A percentile compares a stretch with the other conserved stretches of the same genome.
Conservation (phyloP, 2,888 invertebrate species). For the Nudaria mundana region DNA sequence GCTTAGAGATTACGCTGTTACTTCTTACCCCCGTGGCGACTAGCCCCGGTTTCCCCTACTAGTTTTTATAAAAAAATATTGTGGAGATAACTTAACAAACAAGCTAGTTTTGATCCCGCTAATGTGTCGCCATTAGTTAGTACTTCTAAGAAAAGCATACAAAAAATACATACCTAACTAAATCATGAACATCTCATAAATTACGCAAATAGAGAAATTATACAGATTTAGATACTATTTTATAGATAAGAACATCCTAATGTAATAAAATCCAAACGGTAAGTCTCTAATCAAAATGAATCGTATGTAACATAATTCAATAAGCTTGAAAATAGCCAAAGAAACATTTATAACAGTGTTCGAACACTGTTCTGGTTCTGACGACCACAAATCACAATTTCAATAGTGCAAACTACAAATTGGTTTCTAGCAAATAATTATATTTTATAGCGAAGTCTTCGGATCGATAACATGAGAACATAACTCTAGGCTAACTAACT, state of each 20-base stretch:
- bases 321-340: conserved; percentile 2
- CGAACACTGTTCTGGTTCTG: conserved; percentile 28
- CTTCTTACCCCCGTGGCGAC: no score
- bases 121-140: no score
- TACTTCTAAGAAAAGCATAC: no score
- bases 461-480: conserved; percentile 60
- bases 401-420: conserved; percentile 62
- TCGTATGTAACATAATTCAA: conserved; percentile 6
- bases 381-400: conserved; percentile 61
- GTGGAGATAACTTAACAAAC: no score
- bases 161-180: no score
- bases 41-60: no score
- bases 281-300: not conserved
- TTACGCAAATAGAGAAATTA: conserved; percentile 1
- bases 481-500: conserved; percentile 67
- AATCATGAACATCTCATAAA: no score
- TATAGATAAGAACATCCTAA: conserved; percentile 2
- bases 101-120: no score
- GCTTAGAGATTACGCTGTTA: no score
- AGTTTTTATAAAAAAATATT: no score
- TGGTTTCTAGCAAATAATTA: conserved; percentile 74
- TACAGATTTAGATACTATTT: conserved; percentile 1
- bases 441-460: conserved; percentile 66
- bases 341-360: conserved; percentile 26
- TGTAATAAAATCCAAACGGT: not conserved